Base-by-base conservation (phyloP, 2,888 invertebrate species). In the Carcina quercana region DNA sequence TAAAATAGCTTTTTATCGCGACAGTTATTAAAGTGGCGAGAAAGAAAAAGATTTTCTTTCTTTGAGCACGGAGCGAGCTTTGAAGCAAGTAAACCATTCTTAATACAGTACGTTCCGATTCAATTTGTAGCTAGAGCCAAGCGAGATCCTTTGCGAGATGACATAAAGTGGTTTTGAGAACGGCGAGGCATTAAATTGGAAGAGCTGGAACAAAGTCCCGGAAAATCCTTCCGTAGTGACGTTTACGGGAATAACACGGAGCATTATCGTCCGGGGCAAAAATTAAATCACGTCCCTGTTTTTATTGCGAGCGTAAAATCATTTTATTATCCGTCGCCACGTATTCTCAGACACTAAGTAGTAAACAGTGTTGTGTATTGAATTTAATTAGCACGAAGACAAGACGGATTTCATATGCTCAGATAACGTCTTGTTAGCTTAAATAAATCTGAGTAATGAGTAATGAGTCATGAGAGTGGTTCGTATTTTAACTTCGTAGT, bases 91-190 rank as follows among this genome's bases (percentile, higher is more conserved):
- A 51, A 53, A 48, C 42, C 41, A n/a, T 34, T 50, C 46, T 43
- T 46, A 47, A 46, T 48, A 47, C n/a, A n/a, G n/a, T n/a, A 50
- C 41, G 45, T 53, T 55, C 58, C 41, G 48, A 51, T 66, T 61
- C 47, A 60, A 59, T 65, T 64, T 61, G 51, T 45, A 38, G 44
- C 44, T 35, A 31, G 42, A 49, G 51, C 48, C 35, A 41, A 50
- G 46, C 35, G 42, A 13, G 41, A 49, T 53, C 49, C 49, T 43
- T 50, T 45, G 46, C 38, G 40, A 45, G 45, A 51, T 50, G 43
- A 49, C 45, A 50, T 50, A 55, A 54, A 53, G 46, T 38, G 47
- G 47, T 32, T 45, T 45, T 39, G 39, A 45, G 41, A 41, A 44
- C 51, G 46, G 40, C 47, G 41, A 40, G 35, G 47, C 47, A 55